Conservation (phyloP, 2,888 invertebrate genomes). For the Diploptera punctata region DNA sequence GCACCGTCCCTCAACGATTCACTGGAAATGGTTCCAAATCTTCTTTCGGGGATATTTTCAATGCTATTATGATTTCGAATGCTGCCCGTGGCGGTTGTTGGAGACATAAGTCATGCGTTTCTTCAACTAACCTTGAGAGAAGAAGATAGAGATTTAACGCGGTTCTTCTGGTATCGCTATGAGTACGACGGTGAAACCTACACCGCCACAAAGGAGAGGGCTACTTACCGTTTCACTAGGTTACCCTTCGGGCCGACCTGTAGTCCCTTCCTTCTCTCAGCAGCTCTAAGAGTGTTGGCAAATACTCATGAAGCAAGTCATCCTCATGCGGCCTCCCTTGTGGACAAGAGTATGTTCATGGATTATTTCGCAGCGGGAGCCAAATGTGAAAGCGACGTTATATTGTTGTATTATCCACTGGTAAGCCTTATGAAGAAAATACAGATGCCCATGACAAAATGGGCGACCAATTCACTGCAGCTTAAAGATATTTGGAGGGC, state of each 20-base stretch:
- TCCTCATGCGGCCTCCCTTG: too few species aligned
- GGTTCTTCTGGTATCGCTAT: neutral
- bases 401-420: neutral
- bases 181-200: neutral
- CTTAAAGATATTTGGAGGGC: neutral
- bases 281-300: neutral
- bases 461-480: neutral
- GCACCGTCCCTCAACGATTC: neutral
- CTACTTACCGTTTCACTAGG: neutral
- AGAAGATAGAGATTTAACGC: neutral
- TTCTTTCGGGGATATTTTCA: neutral
- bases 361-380: too few species aligned
- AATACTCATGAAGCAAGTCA: too few species aligned
- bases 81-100: neutral
- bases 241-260: slow-evolving; percentile 1
- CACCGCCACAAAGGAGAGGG: neutral
- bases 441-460: too few species aligned
- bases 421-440: neutral
- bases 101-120: slow-evolving; percentile 3
- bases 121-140: neutral
- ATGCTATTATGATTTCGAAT: neutral
- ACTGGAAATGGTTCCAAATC: slow-evolving; percentile 11
- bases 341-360: too few species aligned
- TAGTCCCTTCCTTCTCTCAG: neutral
- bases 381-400: too few species aligned